Conservation (phyloP, 1,140 invertebrate species). For the Plectrocnemia conspersa region DNA sequence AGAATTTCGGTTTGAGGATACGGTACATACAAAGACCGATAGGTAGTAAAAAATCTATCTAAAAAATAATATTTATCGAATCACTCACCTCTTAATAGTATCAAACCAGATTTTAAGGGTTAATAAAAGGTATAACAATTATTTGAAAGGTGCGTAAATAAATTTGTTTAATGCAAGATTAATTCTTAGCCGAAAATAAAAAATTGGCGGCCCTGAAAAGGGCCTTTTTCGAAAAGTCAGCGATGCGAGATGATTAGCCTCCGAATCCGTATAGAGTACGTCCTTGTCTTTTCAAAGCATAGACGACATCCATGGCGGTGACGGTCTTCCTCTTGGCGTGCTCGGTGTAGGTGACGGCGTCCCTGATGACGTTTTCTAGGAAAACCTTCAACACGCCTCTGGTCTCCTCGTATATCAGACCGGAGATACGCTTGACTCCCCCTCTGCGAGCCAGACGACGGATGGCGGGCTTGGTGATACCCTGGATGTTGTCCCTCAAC, state of each 20-base stretch:
- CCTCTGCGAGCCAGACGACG: conserved; percentile 64
- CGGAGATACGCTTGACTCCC: conserved; percentile 64
- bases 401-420: conserved; percentile 36
- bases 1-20: no score
- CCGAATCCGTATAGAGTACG: conserved; percentile 64
- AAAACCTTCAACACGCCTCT: conserved; percentile 68
- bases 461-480: conserved; percentile 34
- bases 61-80: no score
- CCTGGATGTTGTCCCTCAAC: conserved; percentile 67
- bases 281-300: conserved; percentile 79
- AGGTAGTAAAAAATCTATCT: no score
- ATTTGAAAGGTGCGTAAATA: no score
- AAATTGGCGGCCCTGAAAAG: conserved; percentile 4
- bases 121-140: no score
- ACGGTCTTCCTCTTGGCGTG: conserved; percentile 79
- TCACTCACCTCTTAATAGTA: no score
- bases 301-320: conserved; percentile 85
- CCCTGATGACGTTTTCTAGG: conserved; percentile 76
- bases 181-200: no score
- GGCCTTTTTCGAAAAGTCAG: no score
- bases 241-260: no score
- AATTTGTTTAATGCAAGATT: no score
- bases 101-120: no score
- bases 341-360: conserved; percentile 77
- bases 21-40: no score